phyloP scores from a whole-genome alignment of 2,113 vertebrate species.

The Nothoprocta pentlandii region DNA sequence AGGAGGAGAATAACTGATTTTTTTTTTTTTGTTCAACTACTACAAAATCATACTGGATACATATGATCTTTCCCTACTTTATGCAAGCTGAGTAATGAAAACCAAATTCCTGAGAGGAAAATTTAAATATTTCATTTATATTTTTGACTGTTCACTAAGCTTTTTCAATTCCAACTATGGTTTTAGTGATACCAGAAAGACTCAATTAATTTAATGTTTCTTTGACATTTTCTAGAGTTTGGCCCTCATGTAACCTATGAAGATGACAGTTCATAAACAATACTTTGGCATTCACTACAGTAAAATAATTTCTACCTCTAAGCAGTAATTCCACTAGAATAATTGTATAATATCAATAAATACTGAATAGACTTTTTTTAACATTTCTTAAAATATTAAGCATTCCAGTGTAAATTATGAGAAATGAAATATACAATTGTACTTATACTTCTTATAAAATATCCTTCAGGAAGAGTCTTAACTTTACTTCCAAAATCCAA shows the following conservation, averaged over 20 bases:
- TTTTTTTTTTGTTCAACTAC: not conserved
- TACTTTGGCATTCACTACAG: slow-evolving; percentile 3
- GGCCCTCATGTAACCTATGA: slow-evolving; percentile 37
- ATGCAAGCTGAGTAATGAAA: slow-evolving; percentile 37
- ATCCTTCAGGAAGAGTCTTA: not conserved
- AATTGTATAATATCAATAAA: not conserved
- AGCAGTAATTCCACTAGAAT: not conserved
- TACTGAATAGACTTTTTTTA: not conserved
- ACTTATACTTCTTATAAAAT: not conserved
- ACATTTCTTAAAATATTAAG: not conserved
- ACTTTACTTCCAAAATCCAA: not conserved
- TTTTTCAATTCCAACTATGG: slow-evolving; percentile 21
- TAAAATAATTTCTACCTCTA: not conserved
- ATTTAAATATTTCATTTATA: slow-evolving; percentile 52
- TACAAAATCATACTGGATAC: not conserved
- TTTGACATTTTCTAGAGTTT: slow-evolving; percentile 42
- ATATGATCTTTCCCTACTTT: not conserved
- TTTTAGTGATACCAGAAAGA: slow-evolving; percentile 45
- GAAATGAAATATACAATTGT: not conserved
- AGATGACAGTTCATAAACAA: slow-evolving; percentile 12
- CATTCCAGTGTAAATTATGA: not conserved
- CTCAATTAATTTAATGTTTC: slow-evolving; percentile 60
- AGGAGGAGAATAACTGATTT: not conserved
- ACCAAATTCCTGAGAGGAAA: slow-evolving; percentile 24
- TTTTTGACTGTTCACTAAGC: slow-evolving; percentile 48